Evolutionary conservation across 2,113 vertebrate genomes (phyloP).

Genomic region (Colaptes auratus): DNA sequence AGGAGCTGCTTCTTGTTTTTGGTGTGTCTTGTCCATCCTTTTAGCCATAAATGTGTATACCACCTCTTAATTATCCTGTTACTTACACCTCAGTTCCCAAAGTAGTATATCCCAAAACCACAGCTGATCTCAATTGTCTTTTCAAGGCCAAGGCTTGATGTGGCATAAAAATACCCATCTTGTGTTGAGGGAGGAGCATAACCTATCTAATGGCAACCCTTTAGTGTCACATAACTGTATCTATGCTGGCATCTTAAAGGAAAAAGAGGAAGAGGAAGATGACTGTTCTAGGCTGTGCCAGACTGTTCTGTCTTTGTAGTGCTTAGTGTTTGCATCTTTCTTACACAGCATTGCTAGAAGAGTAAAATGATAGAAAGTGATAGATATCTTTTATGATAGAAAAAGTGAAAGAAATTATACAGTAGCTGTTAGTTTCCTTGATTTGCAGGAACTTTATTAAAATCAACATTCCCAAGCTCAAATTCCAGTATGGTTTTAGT

Average conservation of each 20-base stretch:
- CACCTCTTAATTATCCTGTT: neutral
- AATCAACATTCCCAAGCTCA: constrained; percentile 14
- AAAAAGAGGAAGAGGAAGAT: neutral
- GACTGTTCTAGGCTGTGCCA: neutral
- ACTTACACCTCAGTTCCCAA: neutral
- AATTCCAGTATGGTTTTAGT: constrained; percentile 38
- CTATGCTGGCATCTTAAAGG: neutral
- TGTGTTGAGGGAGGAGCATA: neutral
- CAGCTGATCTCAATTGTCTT: neutral
- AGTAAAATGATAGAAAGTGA: neutral
- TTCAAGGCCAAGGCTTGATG: neutral
- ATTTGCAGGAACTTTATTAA: constrained; percentile 51
- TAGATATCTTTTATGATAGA: neutral
- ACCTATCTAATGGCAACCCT: neutral
- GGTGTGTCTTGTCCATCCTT: neutral
- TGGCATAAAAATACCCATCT: neutral
- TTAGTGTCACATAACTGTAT: neutral
- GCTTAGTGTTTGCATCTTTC: neutral
- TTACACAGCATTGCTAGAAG: neutral
- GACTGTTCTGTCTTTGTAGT: neutral
- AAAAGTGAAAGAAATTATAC: constrained; percentile 18
- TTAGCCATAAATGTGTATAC: neutral
- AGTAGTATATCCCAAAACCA: neutral
- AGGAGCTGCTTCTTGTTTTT: neutral
- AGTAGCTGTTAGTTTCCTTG: constrained; percentile 52